A percentile compares a stretch with the other conserved stretches of the same genome.
Evolutionary conservation across 2,888 invertebrate species (phyloP).

Genomic region (Acrobasis repandana): DNA sequence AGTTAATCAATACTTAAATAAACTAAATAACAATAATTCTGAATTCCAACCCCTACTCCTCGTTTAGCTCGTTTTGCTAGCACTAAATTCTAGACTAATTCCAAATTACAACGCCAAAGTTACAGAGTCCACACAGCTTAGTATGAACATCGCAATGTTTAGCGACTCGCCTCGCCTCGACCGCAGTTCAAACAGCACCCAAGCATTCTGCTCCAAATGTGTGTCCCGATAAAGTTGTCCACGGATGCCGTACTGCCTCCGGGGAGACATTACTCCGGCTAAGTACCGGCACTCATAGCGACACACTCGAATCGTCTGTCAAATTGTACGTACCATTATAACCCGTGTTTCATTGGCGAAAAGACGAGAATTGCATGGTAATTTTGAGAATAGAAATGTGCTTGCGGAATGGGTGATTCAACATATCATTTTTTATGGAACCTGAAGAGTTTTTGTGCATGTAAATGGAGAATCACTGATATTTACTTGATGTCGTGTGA

Average conservation of each 20-base stretch:
- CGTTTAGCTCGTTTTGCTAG: background rate
- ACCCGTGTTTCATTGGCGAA: constrained; percentile 26
- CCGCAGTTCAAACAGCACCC: constrained; percentile 37
- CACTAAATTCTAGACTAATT: constrained; percentile 3
- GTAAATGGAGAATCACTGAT: constrained; percentile 9
- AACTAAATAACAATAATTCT: background rate
- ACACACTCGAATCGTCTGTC: constrained; percentile 34
- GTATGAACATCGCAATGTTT: constrained; percentile 12
- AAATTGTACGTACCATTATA: constrained; percentile 31
- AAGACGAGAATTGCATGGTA: constrained; percentile 26
- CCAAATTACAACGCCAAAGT: constrained; percentile 1
- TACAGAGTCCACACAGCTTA: background rate
- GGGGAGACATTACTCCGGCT: constrained; percentile 56
- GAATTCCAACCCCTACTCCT: background rate
- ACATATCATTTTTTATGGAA: constrained; percentile 13
- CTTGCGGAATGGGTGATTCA: background rate
- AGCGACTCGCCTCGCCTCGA: constrained; percentile 32
- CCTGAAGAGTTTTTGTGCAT: constrained; percentile 9
- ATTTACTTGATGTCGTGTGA: background rate
- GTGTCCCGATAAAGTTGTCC: constrained; percentile 53
- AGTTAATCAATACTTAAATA: too few species aligned
- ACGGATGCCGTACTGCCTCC: constrained; percentile 47
- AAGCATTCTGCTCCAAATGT: constrained; percentile 40
- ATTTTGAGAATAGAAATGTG: background rate
- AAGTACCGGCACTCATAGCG: constrained; percentile 47